Base-by-base conservation (phyloP, 1,140 invertebrate species). In the Medauroidea extradentata region DNA sequence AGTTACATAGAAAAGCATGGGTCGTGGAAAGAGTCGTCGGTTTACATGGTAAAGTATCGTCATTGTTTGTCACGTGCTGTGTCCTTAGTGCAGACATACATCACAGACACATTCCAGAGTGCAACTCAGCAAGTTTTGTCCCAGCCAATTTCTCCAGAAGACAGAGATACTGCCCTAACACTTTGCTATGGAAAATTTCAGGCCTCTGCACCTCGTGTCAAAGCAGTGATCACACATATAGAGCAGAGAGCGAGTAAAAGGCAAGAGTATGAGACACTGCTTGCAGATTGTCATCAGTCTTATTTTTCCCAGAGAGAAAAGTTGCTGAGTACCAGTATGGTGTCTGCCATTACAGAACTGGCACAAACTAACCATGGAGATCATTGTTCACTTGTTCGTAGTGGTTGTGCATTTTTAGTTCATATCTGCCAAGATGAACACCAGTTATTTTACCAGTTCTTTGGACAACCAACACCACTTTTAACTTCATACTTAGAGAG, bases 131-230 rank as follows among this genome's bases (percentile, higher is more conserved):
- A 87, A 77, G 87, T 81, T 43, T 73, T 68, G 62, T 43, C 59
- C 27, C 63, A 68, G 55, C 64, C 82, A 76, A 27, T 72, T 4
- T 63, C 24, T 53, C 39, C 67, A 0, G 75, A 59, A 13, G 67
- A 69, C 58, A 74, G 81, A 1, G 90, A 94, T 69, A 86, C 91
- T 25, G 88, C 91, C 0, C 90, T 94, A 72, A 91, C 93, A 0
- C 73, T 96, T 1, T 94, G 94, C 69, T 98, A 97, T 73, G 94
- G 94, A 0, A 94, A 95, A 75, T 97, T 97, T 76, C 89, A 94
- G 74, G 88, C 91, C 1, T 88, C 90, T 55, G 86, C 94, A 0
- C 85, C 88, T 0, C 89, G 93, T 71, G 81, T 94, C 1, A 91
- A 86, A 66, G 79, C 85, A 43, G 81, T 96, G 3, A 88, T 94